phyloP scores from a whole-genome alignment of 2,797 vertebrate species.

The Chromis chromis region DNA sequence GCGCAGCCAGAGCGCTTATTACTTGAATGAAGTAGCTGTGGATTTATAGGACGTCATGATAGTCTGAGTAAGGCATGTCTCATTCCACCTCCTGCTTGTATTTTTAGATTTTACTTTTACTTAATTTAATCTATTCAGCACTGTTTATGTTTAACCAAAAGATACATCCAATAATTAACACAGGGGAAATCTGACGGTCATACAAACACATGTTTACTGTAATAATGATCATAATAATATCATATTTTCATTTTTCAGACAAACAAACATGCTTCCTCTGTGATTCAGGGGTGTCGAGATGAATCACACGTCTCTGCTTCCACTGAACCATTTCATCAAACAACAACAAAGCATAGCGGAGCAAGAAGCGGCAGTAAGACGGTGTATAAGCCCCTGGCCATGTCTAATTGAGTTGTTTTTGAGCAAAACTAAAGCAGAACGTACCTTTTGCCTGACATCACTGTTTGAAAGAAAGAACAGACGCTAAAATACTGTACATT shows the following conservation, averaged over 20 bases:
- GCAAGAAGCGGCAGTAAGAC: slow-evolving; percentile 60
- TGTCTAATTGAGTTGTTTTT: slow-evolving; percentile 72
- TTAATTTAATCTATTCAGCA: slow-evolving; percentile 7
- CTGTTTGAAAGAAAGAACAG: slow-evolving; percentile 70
- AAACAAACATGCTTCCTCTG: slow-evolving; percentile 40
- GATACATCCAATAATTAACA: slow-evolving; percentile 19
- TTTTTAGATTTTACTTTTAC: slow-evolving; percentile 17
- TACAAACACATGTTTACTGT: slow-evolving; percentile 25
- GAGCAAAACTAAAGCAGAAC: slow-evolving; percentile 70
- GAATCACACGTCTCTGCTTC: slow-evolving; percentile 66
- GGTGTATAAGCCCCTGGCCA: slow-evolving; percentile 55
- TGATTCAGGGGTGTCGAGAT: slow-evolving; percentile 63
- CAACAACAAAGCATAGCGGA: slow-evolving; percentile 59
- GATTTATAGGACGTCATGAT: slow-evolving; percentile 40
- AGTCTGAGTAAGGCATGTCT: slow-evolving; percentile 30
- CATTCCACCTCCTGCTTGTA: slow-evolving; percentile 19
- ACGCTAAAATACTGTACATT: slow-evolving; percentile 57
- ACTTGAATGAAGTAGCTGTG: slow-evolving; percentile 42
- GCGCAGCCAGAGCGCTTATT: slow-evolving; percentile 50
- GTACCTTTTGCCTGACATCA: slow-evolving; percentile 72
- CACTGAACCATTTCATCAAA: slow-evolving; percentile 74
- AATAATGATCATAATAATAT: slow-evolving; percentile 6
- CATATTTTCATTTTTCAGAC: slow-evolving; percentile 42
- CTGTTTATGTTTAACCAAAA: slow-evolving; percentile 17
- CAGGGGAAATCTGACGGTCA: neutral